Evolutionary conservation across 2,113 vertebrate species (phyloP).

Genomic region (Bubo scandiacus): DNA sequence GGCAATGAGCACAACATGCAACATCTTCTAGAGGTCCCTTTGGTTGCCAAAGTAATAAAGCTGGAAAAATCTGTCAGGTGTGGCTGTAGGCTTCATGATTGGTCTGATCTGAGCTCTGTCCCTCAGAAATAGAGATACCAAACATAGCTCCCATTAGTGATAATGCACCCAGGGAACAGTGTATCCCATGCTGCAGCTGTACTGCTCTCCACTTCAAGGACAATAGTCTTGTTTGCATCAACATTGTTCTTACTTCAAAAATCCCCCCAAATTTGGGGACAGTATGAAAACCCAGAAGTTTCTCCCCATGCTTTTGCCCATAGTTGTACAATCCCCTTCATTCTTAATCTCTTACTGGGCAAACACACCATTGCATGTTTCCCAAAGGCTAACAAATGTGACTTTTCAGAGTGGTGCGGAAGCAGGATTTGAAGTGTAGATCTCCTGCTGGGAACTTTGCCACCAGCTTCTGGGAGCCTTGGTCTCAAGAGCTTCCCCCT

Average conservation of each 20-base stretch:
- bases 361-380: neutral
- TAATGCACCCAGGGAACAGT: neutral
- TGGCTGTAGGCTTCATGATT: neutral
- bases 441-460: neutral
- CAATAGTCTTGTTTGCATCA: neutral
- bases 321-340: neutral
- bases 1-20: neutral
- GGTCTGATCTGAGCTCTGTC: neutral
- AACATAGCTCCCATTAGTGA: rapidly evolving
- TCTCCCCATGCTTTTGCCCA: neutral
- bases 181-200: neutral
- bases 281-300: neutral
- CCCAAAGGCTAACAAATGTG: neutral
- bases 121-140: neutral
- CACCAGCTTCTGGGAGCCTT: neutral
- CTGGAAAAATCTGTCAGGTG: neutral
- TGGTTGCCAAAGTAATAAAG: neutral
- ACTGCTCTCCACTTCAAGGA: neutral
- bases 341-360: neutral
- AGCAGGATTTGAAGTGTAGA: neutral
- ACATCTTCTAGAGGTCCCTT: neutral
- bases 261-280: neutral
- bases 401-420: neutral
- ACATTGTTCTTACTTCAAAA: neutral
- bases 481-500: neutral